phyloP scores from a whole-genome alignment of 1,140 invertebrate genomes.

The Batillaria attramentaria region DNA sequence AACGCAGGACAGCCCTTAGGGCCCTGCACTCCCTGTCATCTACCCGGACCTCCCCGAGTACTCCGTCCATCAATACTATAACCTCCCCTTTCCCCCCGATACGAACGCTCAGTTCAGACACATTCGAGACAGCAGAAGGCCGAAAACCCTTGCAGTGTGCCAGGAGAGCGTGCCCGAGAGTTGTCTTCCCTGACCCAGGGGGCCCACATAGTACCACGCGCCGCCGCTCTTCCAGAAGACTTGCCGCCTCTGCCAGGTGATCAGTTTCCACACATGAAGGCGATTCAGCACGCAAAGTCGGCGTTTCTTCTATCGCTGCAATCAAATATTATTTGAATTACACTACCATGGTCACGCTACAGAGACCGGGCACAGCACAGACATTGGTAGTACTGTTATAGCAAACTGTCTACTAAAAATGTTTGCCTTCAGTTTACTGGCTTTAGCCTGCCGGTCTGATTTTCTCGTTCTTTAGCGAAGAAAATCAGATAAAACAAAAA shows the following conservation, averaged over 20 bases:
- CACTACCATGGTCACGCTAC: too few species aligned
- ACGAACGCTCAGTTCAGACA: neutral
- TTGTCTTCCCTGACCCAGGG: neutral
- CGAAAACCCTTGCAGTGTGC: neutral
- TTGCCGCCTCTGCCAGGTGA: neutral
- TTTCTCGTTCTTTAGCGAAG: too few species aligned
- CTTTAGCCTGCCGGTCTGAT: too few species aligned
- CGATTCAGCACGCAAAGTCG: too few species aligned
- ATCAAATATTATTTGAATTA: too few species aligned
- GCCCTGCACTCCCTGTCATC: neutral
- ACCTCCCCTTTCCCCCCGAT: neutral
- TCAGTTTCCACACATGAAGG: neutral
- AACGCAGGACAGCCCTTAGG: neutral
- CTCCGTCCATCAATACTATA: conserved; percentile 6
- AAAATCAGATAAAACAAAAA: too few species aligned
- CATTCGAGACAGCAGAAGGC: neutral
- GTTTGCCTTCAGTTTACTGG: too few species aligned
- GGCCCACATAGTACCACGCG: conserved; percentile 3
- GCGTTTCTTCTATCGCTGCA: too few species aligned
- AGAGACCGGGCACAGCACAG: too few species aligned
- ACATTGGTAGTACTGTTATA: too few species aligned
- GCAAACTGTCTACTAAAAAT: too few species aligned
- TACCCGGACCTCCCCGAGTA: neutral
- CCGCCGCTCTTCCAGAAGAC: neutral
- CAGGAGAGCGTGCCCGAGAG: neutral